Evolutionary conservation across 2,888 invertebrate genomes (phyloP).

Genomic region (Athetis lepigone): DNA sequence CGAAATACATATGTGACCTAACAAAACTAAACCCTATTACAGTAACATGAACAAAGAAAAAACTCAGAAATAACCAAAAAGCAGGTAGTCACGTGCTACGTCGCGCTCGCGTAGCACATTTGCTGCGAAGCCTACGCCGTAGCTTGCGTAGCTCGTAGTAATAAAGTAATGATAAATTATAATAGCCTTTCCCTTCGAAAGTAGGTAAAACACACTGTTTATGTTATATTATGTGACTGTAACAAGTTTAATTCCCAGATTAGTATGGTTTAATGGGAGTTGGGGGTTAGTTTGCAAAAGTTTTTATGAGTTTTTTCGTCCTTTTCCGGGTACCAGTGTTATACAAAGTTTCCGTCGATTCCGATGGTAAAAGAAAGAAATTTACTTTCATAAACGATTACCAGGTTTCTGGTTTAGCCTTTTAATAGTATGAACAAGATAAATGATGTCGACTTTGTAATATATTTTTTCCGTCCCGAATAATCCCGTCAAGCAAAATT

Average conservation of each 20-base stretch:
- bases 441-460: not conserved
- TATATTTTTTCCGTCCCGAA: not conserved
- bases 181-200: conserved; percentile 1
- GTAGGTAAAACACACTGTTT: conserved; percentile 19
- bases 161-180: conserved; percentile 19
- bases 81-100: not conserved
- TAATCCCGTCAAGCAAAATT: conserved; percentile 1
- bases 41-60: too few relatives aligned
- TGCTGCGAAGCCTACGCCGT: conserved; percentile 35
- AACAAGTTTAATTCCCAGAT: conserved; percentile 53
- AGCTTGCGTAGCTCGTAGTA: conserved; percentile 13
- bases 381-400: not conserved
- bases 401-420: not conserved
- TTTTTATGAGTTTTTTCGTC: conserved; percentile 54
- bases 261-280: conserved; percentile 53
- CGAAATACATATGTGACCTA: too few relatives aligned
- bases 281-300: conserved; percentile 50
- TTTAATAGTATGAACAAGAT: conserved; percentile 2
- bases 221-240: conserved; percentile 35
- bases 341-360: conserved; percentile 20
- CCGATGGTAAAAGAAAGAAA: not conserved
- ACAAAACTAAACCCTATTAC: too few relatives aligned
- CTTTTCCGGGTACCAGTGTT: conserved; percentile 42
- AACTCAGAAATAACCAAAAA: too few relatives aligned
- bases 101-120: conserved; percentile 14